Base-by-base conservation (phyloP, 2,113 vertebrate species). In the Aleadryas rufinucha region DNA sequence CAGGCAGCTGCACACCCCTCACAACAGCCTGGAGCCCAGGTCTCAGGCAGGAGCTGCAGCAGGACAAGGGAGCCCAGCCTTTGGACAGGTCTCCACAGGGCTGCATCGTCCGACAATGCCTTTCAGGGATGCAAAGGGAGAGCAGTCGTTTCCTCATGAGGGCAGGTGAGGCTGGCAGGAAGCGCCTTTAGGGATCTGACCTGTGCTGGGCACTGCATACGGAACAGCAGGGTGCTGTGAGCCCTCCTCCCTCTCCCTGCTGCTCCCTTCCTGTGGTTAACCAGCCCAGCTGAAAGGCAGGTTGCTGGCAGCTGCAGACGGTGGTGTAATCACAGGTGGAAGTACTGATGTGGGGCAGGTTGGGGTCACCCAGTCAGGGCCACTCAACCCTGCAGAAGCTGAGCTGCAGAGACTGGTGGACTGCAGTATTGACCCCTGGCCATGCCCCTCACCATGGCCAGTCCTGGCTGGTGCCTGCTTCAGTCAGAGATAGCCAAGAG, bases 61-160 rank as follows among this genome's bases (percentile, higher is more conserved):
- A 98, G 90, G 98, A 99, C 95, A 97, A 98, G 18, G 98, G 98
- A 44, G 98, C 98, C 61, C 98, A 98, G 92, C 97, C 97, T 10
- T 95, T 99, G 75, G 97, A 96, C 41, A 97, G 44, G 42, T 98
- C 98, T 2, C 96, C 98, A 60, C 98, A 98, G 79, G 98, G 99
- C 93, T 99, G 98, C 95, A 89, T 99, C 53, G 77, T 98, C 92
- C 97, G 95, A 50, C 98, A 98, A 84, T 99, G 99, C 97, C 98
- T 99, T 80, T 99, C 96, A 97, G 98, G 45, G 98, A 99, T 0
- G 98, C 98, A 5, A 99, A 99, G 84, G 99, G 98, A 15, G 98
- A 1, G 96, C 99, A 52, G 98, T 99, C 50, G 91, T 99, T 87
- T 99, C 97, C 56, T 99, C 98, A 59, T 97, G 97, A 1, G 98